Percentiles rank a stretch among this genome's conserved stretches.
Evolutionary conservation across 2,113 vertebrate species (phyloP).

Genomic region (Hymenochirus boettgeri): DNA sequence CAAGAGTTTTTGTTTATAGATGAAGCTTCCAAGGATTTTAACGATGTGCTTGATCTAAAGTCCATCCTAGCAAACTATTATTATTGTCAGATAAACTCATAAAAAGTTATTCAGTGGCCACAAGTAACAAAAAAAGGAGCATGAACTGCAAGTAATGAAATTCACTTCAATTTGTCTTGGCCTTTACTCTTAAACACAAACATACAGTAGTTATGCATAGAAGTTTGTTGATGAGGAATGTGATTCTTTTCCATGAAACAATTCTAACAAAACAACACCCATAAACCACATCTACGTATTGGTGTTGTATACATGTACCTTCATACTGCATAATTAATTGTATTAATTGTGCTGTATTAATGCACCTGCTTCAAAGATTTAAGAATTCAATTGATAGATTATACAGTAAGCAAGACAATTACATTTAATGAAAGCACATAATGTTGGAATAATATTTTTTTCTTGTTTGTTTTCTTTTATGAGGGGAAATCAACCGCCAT

Average conservation of each 20-base stretch:
- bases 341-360: no score
- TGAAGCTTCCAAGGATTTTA: slow-evolving; percentile 30
- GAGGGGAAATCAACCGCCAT: no score
- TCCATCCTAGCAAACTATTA: slow-evolving; percentile 27
- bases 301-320: no score
- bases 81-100: slow-evolving; percentile 12
- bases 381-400: no score
- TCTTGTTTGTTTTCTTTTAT: no score
- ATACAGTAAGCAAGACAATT: no score
- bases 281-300: background rate
- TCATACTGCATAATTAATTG: no score
- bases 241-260: slow-evolving; percentile 11
- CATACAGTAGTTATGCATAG: background rate
- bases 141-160: slow-evolving; percentile 4
- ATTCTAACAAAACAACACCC: slow-evolving; percentile 6
- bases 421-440: no score
- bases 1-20: slow-evolving; percentile 35
- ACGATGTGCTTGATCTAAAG: slow-evolving; percentile 32
- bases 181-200: slow-evolving; percentile 16
- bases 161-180: background rate
- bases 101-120: slow-evolving; percentile 20
- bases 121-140: background rate
- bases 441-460: no score
- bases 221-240: slow-evolving; percentile 6
- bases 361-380: no score